Evolutionary conservation across 2,113 vertebrate species (phyloP).

Genomic region (Diadophis punctatus): DNA sequence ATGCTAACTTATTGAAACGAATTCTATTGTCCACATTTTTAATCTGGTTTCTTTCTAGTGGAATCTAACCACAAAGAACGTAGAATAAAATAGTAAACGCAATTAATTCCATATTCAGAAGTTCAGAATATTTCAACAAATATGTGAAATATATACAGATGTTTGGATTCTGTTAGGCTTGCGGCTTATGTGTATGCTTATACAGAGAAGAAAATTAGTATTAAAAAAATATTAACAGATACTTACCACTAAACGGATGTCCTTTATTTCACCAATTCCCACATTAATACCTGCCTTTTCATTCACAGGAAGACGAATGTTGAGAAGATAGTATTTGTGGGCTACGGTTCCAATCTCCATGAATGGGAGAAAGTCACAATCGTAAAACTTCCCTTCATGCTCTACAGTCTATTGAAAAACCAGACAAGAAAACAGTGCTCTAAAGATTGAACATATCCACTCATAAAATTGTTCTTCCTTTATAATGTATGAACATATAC

Average conservation of each 20-base stretch:
- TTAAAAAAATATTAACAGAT: background rate
- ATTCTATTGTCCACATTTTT: background rate
- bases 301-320: conserved; percentile 91
- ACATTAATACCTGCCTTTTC: conserved; percentile 89
- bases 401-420: conserved; percentile 71
- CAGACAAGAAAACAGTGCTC: accelerated
- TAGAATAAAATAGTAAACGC: background rate
- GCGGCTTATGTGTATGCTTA: background rate
- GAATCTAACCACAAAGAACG: background rate
- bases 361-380: conserved; percentile 91
- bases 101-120: background rate
- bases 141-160: background rate
- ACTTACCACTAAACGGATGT: conserved; percentile 88
- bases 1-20: background rate
- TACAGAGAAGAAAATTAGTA: too few relatives aligned
- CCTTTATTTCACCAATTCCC: conserved; percentile 92
- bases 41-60: background rate
- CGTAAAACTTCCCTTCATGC: conserved; percentile 89
- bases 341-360: conserved; percentile 93
- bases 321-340: conserved; percentile 96
- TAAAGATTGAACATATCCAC: conserved; percentile 1
- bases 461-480: background rate
- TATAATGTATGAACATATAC: background rate
- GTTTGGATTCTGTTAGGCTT: background rate
- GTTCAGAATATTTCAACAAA: background rate